Evolutionary conservation across 2,888 invertebrate genomes (phyloP).

Genomic region (Melinaea marsaeus): DNA sequence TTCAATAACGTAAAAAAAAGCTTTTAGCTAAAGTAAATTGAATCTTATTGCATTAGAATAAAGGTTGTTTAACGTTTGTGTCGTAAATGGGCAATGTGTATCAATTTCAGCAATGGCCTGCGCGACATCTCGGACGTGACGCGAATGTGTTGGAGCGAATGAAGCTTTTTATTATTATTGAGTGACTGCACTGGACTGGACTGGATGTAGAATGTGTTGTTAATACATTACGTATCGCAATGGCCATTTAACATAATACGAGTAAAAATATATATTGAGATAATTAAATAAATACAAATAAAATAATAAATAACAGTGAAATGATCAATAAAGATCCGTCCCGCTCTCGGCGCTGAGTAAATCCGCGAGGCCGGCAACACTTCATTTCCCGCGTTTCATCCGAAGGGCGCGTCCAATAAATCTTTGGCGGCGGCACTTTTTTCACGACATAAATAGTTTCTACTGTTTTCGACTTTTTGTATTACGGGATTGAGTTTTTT

Average conservation of each 20-base stretch:
- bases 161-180: slow-evolving; percentile 68
- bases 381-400: slow-evolving; percentile 76
- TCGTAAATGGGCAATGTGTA: slow-evolving; percentile 57
- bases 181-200: slow-evolving; percentile 51
- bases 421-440: slow-evolving; percentile 72
- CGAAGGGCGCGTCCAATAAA: slow-evolving; percentile 64
- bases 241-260: background rate
- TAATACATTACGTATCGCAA: background rate
- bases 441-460: slow-evolving; percentile 75
- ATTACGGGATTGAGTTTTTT: slow-evolving; percentile 23
- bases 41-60: slow-evolving; percentile 38
- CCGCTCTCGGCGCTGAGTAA: slow-evolving; percentile 40
- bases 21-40: slow-evolving; percentile 33
- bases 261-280: too few relatives aligned
- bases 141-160: slow-evolving; percentile 54
- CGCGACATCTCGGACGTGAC: slow-evolving; percentile 69
- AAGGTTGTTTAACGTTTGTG: slow-evolving; percentile 33
- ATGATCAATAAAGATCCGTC: slow-evolving; percentile 68
- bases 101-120: slow-evolving; percentile 72
- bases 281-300: too few relatives aligned
- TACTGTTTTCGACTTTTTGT: slow-evolving; percentile 64
- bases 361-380: slow-evolving; percentile 61
- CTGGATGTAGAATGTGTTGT: slow-evolving; percentile 8
- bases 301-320: slow-evolving; percentile 45
- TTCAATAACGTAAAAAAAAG: slow-evolving; percentile 25